A percentile compares a stretch with the other conserved stretches of the same genome.
Conservation (phyloP, 1,140 invertebrate genomes). For the Ericerus pela region DNA sequence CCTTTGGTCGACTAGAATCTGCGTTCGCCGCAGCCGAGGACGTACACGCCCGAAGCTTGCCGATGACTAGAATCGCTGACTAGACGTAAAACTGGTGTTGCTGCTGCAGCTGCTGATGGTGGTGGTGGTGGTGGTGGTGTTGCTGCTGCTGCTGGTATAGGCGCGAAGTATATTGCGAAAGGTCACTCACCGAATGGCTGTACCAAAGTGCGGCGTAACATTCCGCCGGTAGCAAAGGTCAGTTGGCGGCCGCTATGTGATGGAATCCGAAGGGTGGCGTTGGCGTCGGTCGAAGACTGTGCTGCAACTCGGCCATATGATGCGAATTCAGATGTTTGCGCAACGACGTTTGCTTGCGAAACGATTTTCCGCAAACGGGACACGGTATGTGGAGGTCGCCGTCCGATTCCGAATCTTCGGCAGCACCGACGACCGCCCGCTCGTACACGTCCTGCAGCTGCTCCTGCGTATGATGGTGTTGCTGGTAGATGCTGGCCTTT, state of each 20-base stretch:
- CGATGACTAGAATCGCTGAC: no score
- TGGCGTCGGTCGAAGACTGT: neutral
- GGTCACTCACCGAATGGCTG: conserved; percentile 3
- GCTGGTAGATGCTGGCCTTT: no score
- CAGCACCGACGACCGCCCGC: no score
- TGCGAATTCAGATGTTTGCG: neutral
- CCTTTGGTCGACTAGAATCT: no score
- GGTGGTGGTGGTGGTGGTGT: no score
- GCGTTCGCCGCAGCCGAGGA: no score
- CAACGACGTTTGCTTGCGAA: neutral
- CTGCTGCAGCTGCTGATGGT: no score
- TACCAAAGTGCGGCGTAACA: neutral
- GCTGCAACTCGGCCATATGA: conserved; percentile 3
- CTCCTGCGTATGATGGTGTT: neutral
- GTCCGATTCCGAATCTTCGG: neutral
- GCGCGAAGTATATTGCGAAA: neutral
- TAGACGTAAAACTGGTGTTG: no score
- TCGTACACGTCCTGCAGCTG: neutral
- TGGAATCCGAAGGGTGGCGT: neutral
- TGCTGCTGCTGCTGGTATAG: no score
- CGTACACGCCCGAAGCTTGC: no score
- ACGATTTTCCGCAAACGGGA: neutral
- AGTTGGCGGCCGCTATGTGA: conserved; percentile 8
- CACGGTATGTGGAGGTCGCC: neutral
- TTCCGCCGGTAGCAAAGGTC: conserved; percentile 1